Percentiles rank a stretch among this genome's conserved stretches.
These are phyloP conservation scores for Parauchenoglanis punctatus DNA, from an alignment of 2,797 vertebrate species.

Conservation along the genomic window DNA sequence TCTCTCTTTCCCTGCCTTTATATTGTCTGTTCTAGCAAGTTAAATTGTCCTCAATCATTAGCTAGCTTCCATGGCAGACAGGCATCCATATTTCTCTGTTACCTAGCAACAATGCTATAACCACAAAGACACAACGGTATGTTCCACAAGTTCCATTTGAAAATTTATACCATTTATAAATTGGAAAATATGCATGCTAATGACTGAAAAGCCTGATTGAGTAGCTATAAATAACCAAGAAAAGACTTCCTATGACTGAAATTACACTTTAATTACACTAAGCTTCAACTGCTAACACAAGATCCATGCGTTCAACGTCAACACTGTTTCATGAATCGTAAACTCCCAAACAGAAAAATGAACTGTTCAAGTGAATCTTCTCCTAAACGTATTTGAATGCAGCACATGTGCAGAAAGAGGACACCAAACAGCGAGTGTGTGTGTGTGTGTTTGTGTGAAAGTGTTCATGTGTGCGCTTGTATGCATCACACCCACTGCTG, in stretches of 20 bases:
- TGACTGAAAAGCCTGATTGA: not conserved
- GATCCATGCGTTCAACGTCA: not conserved
- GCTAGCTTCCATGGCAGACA: not conserved
- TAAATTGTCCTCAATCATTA: not conserved
- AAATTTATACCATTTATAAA: not conserved
- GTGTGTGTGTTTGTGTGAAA: constrained; percentile 51
- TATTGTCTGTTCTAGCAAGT: not conserved
- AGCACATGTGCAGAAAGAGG: constrained; percentile 28
- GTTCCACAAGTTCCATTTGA: not conserved
- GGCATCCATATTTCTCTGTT: not conserved
- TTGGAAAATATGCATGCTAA: not conserved
- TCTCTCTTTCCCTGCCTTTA: not conserved
- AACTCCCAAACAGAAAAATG: constrained; percentile 1
- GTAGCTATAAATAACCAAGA: not conserved
- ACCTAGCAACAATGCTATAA: not conserved
- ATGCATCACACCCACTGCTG: constrained; percentile 93
- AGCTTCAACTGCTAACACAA: not conserved
- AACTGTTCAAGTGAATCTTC: not conserved
- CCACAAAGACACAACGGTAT: not conserved
- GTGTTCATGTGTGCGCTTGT: constrained; percentile 39
- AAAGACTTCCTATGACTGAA: not conserved
- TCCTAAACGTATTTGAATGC: not conserved
- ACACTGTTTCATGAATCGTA: not conserved
- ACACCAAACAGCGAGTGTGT: constrained; percentile 54
- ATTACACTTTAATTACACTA: not conserved